A percentile compares a stretch with the other conserved stretches of the same genome.
Evolutionary conservation across 2,797 vertebrate genomes (phyloP).

Genomic region (Pseudochaenichthys georgianus): DNA sequence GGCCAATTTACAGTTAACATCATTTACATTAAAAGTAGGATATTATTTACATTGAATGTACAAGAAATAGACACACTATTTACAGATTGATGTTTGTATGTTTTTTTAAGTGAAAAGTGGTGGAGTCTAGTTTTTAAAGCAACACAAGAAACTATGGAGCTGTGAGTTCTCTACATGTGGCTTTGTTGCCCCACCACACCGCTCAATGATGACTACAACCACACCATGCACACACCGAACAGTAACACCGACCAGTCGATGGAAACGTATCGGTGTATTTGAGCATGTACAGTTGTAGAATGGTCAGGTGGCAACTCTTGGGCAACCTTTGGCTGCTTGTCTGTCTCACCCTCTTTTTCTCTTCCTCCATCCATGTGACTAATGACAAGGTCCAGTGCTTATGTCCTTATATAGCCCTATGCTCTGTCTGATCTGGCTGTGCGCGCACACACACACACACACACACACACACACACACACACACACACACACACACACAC

Average conservation of each 20-base stretch:
- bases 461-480: no score
- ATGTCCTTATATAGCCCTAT: constrained; percentile 86
- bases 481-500: no score
- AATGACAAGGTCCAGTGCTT: constrained; percentile 79
- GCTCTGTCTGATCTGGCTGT: constrained; percentile 66
- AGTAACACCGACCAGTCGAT: background rate
- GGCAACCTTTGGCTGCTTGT: constrained; percentile 35
- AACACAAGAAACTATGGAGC: no score
- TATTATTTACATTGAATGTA: no score
- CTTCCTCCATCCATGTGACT: constrained; percentile 75
- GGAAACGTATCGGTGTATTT: background rate
- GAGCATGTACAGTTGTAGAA: background rate
- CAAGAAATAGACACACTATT: no score
- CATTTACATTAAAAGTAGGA: no score
- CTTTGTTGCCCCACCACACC: background rate
- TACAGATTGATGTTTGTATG: no score
- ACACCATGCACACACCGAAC: background rate
- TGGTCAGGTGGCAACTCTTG: constrained; percentile 41
- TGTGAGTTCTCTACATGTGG: background rate
- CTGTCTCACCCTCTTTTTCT: constrained; percentile 64
- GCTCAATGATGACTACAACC: background rate
- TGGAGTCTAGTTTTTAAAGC: no score
- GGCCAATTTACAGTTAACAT: no score
- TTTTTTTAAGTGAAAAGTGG: no score
- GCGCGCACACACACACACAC: constrained; percentile 1